Evolutionary conservation across 1,140 invertebrate species (phyloP), one percentile per base, ranked within the genome.

Genomic region (Aphelenchoides besseyi): DNA sequence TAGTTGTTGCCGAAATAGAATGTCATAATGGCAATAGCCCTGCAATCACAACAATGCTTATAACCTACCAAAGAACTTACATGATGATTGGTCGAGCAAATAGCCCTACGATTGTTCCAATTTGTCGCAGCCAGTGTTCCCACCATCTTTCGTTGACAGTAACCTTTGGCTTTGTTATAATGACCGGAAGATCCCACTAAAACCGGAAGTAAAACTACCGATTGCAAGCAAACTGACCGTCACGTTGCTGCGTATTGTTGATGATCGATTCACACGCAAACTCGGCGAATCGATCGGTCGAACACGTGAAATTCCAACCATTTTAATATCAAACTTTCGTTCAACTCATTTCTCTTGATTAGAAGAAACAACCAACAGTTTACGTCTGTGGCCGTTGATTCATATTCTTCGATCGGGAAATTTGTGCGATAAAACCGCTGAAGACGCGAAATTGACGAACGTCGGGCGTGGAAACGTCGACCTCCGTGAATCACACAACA

Each of bases 1-100:
- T 59, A 59, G 55, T 18, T 18, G 5, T 59, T 33, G 5, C 55
- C 55, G 55, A 59, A 59, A 59, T 29, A 59, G 55, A 59, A 59
- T 8, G 5, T 5, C 5, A 23, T 18, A 23, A 59, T 59, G 18
- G 23, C 5, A 23, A 59, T 59, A 8, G 55, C 55, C 5, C 55
- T 59, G 55, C 5, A 59, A 59, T 28, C 5, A 18, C 5, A 5
- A 12, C 5, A 59, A 59, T 33, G 37, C n/a, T 41, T n/a, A n/a
- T n/a, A n/a, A n/a, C n/a, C n/a, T n/a, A n/a, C n/a, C n/a, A 23
- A 23, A 48, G 23, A 23, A 48, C 41, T 12, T 16, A 48, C 41
- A 48, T 48, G 41, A 48, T 23, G 41, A 48, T 48, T 23, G 41
- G 41, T 23, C 41, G 41, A 12, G 41, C 41, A 48, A 48, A 48